A percentile compares a stretch with the other conserved stretches of the same genome.
Evolutionary conservation across 2,797 vertebrate genomes (phyloP).

Genomic region (Gambusia yucatana): DNA sequence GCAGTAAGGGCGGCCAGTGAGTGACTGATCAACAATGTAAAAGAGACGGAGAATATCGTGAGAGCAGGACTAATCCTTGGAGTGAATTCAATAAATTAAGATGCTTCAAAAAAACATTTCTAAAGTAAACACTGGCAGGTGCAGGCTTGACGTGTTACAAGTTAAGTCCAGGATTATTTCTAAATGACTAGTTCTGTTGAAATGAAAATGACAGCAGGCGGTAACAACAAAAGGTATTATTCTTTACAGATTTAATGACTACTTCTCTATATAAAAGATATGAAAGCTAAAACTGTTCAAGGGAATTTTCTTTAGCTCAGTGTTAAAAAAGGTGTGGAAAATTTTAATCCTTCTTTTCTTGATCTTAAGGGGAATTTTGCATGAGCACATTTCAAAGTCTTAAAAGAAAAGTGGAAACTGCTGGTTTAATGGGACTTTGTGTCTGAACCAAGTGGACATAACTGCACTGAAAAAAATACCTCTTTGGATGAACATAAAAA

Average conservation of each 20-base stretch:
- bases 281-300: not conserved
- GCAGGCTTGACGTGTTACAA: slow-evolving; percentile 12
- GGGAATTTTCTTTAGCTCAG: not conserved
- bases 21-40: slow-evolving; percentile 26
- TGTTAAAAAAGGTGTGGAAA: not conserved
- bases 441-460: not conserved
- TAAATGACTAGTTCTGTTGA: not conserved
- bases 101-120: slow-evolving; percentile 27
- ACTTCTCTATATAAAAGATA: not conserved
- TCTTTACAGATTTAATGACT: not conserved
- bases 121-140: slow-evolving; percentile 21
- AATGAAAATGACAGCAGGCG: not conserved
- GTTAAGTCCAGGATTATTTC: not conserved
- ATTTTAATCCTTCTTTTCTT: not conserved
- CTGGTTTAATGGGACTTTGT: not conserved
- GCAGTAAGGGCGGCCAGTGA: slow-evolving; percentile 12
- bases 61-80: slow-evolving; percentile 46
- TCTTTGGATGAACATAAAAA: too few species aligned
- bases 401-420: not conserved
- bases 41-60: slow-evolving; percentile 51
- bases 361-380: not conserved
- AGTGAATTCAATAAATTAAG: slow-evolving; percentile 43
- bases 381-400: not conserved
- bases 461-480: not conserved
- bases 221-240: not conserved